Conservation (phyloP, 2,113 vertebrate genomes). For the Tinamus guttatus region DNA sequence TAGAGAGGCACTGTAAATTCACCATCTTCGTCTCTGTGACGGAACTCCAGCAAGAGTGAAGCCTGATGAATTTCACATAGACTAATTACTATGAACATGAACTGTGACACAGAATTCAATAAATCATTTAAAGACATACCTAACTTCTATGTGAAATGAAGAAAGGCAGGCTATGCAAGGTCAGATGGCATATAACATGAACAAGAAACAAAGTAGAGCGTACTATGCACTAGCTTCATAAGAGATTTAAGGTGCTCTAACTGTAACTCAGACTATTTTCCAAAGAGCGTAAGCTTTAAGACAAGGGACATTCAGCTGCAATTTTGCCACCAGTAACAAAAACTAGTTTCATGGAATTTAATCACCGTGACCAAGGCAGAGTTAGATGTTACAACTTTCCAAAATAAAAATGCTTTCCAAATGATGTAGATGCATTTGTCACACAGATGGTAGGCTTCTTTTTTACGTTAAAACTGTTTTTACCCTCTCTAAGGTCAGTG, state of each 20-base stretch:
- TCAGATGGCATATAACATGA: not conserved
- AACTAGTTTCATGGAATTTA: not conserved
- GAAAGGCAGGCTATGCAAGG: not conserved
- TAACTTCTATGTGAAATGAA: not conserved
- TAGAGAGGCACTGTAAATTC: not conserved
- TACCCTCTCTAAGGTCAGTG: not conserved
- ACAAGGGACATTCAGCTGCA: not conserved
- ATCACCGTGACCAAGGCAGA: not conserved
- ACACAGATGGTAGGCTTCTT: not conserved
- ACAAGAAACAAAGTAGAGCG: not conserved
- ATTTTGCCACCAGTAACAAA: not conserved
- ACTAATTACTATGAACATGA: not conserved
- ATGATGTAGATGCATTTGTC: fast-evolving
- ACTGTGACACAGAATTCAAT: not conserved
- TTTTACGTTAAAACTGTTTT: not conserved
- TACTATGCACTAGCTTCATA: not conserved
- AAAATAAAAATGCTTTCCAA: not conserved
- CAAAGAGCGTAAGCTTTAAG: not conserved
- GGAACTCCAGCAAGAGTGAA: not conserved
- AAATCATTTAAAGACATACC: not conserved
- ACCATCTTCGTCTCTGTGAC: not conserved
- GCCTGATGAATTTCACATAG: not conserved
- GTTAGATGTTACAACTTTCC: not conserved
- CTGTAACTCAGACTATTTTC: not conserved
- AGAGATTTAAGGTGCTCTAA: not conserved